Evolutionary conservation across 2,797 vertebrate species (phyloP).

Genomic region (Tinamus major): DNA sequence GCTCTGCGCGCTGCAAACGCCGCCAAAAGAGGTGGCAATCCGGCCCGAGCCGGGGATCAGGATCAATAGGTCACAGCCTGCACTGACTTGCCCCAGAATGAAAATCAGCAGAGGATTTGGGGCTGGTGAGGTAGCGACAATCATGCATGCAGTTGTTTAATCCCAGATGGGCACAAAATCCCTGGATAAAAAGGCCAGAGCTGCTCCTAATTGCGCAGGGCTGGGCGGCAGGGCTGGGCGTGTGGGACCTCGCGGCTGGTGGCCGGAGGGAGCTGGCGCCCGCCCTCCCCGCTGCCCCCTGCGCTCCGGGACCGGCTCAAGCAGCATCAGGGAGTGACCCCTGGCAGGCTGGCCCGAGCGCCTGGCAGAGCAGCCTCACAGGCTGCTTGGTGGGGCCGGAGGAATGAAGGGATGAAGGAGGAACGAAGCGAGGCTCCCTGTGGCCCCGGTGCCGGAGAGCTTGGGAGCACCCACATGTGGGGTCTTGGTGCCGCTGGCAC

Average conservation of each 20-base stretch:
- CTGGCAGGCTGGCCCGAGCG: too few relatives aligned
- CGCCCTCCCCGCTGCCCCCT: neutral
- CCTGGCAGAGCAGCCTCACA: too few relatives aligned
- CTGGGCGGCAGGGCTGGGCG: neutral
- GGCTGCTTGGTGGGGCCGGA: too few relatives aligned
- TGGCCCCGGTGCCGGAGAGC: too few relatives aligned
- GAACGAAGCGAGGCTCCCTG: too few relatives aligned
- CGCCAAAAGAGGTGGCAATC: neutral
- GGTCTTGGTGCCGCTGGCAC: too few relatives aligned
- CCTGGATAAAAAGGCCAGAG: slow-evolving; percentile 56
- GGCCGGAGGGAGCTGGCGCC: neutral
- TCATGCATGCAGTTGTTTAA: slow-evolving; percentile 47
- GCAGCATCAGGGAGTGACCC: too few relatives aligned
- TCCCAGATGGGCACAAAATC: slow-evolving; percentile 63
- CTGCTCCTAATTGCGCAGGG: slow-evolving; percentile 35
- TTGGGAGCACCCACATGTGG: too few relatives aligned
- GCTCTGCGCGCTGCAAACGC: neutral
- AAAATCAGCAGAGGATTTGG: slow-evolving; percentile 64
- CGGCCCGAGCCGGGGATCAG: neutral
- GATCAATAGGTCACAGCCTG: slow-evolving; percentile 51
- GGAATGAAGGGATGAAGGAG: too few relatives aligned
- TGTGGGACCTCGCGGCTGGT: slow-evolving; percentile 21
- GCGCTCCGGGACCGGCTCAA: too few relatives aligned
- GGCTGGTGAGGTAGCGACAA: slow-evolving; percentile 36
- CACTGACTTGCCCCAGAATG: slow-evolving; percentile 31